phyloP scores from a whole-genome alignment of 2,888 invertebrate genomes.

The Xestobium rufovillosum region DNA sequence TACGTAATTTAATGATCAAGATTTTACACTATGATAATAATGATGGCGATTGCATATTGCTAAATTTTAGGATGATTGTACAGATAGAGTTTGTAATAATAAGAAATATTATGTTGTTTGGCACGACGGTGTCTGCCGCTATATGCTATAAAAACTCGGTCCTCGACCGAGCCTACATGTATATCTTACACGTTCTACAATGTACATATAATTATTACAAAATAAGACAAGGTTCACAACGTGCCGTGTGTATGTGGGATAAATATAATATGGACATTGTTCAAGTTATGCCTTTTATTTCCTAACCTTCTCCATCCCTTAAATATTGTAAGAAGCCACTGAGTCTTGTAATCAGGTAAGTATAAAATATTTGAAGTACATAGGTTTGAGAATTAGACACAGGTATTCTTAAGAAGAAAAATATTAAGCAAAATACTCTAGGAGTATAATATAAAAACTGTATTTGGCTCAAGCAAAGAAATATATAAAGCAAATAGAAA shows the following conservation, averaged over 20 bases:
- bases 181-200: constrained; percentile 63
- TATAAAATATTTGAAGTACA: too few relatives aligned
- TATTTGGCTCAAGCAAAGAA: too few relatives aligned
- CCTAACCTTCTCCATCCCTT: too few relatives aligned
- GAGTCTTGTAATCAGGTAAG: too few relatives aligned
- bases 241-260: constrained; percentile 85
- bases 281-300: constrained; percentile 47
- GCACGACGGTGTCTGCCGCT: constrained; percentile 47
- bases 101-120: constrained; percentile 41
- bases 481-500: too few relatives aligned
- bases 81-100: constrained; percentile 46
- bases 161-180: constrained; percentile 56
- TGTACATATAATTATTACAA: constrained; percentile 69
- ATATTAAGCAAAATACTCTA: too few relatives aligned
- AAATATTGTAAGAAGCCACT: too few relatives aligned
- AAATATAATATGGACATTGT: constrained; percentile 85
- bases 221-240: constrained; percentile 84
- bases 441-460: too few relatives aligned
- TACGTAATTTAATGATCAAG: constrained; percentile 46
- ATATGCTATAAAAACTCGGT: constrained; percentile 49
- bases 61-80: constrained; percentile 43
- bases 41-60: constrained; percentile 41
- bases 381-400: too few relatives aligned
- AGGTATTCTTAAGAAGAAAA: too few relatives aligned
- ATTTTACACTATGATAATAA: constrained; percentile 47